A percentile compares a stretch with the other conserved stretches of the same genome.
These are phyloP conservation scores for Poecilobothrus nobilitatus DNA, from an alignment of 2,888 invertebrate genomes.

Conservation along the genomic window DNA sequence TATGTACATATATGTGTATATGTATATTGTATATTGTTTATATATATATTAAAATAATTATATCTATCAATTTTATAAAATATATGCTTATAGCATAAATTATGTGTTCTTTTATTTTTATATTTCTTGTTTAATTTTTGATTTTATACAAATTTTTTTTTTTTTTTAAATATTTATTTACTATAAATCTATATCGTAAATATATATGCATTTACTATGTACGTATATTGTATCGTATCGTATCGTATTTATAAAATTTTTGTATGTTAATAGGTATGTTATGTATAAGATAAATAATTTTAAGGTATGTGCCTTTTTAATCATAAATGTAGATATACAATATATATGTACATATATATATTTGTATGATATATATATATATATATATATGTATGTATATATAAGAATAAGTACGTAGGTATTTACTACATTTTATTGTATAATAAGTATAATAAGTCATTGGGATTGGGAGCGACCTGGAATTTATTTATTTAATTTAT, in stretches of 20 bases:
- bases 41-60: neutral
- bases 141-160: neutral
- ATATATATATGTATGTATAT: too few relatives aligned
- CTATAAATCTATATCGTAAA: too few relatives aligned
- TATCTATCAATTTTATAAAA: too few relatives aligned
- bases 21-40: neutral
- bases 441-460: conserved; percentile 1
- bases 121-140: neutral
- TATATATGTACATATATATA: neutral
- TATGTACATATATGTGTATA: neutral
- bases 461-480: conserved; percentile 10
- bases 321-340: too few relatives aligned
- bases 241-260: too few relatives aligned
- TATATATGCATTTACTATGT: too few relatives aligned
- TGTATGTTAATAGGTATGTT: neutral
- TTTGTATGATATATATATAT: neutral
- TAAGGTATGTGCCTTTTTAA: neutral
- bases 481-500: neutral
- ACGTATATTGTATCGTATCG: too few relatives aligned
- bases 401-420: too few relatives aligned
- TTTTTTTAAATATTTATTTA: neutral
- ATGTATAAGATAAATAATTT: neutral
- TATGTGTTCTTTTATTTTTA: neutral
- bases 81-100: neutral
- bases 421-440: neutral